phyloP scores from a whole-genome alignment of 2,113 vertebrate genomes.

The Neolamprologus toae region DNA sequence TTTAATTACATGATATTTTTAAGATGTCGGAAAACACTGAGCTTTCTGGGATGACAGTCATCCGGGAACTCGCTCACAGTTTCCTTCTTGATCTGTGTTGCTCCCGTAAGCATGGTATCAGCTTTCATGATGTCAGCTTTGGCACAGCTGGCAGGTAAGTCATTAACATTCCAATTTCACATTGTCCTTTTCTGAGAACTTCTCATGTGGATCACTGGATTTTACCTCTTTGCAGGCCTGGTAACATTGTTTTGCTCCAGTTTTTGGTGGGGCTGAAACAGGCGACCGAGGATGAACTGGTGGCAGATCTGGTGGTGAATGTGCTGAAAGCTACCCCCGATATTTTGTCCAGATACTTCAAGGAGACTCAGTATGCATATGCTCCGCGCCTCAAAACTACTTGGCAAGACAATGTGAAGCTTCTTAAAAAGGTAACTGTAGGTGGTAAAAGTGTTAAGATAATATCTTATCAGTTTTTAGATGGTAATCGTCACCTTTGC shows the following conservation, averaged over 20 bases:
- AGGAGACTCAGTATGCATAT: conserved; percentile 84
- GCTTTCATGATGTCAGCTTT: conserved; percentile 84
- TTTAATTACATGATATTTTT: not conserved
- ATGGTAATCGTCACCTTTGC: not conserved
- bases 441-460: not conserved
- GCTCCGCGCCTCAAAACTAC: conserved; percentile 77
- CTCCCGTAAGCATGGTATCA: conserved; percentile 90
- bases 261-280: conserved; percentile 87
- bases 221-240: conserved; percentile 67
- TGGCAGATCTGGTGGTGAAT: conserved; percentile 81
- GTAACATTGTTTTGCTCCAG: conserved; percentile 88
- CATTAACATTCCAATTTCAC: not conserved
- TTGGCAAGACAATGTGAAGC: conserved; percentile 85
- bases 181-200: not conserved
- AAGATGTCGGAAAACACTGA: conserved; percentile 56
- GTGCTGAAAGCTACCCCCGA: conserved; percentile 84
- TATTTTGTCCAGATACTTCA: conserved; percentile 84
- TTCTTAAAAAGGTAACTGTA: conserved; percentile 82
- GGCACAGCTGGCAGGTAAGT: conserved; percentile 84
- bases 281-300: conserved; percentile 80
- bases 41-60: conserved; percentile 68
- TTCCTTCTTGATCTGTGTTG: conserved; percentile 90
- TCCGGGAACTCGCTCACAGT: conserved; percentile 80
- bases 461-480: not conserved
- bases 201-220: not conserved